Evolutionary conservation across 2,113 vertebrate species (phyloP).

Genomic region (Mystacornis crossleyi): DNA sequence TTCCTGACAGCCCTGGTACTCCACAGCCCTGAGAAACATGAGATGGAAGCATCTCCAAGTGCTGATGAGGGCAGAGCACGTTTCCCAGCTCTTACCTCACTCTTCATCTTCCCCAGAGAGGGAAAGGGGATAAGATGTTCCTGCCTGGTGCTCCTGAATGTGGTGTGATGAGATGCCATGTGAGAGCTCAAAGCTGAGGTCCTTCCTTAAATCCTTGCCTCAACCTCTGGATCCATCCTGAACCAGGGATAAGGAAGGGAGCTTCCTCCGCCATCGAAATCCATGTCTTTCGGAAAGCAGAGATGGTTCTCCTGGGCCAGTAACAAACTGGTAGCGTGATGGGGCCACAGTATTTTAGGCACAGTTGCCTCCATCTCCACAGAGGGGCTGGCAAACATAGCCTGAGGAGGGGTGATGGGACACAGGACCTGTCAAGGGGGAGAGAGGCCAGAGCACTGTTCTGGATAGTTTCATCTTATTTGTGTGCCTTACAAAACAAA

Average conservation of each 20-base stretch:
- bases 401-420: not conserved
- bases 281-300: not conserved
- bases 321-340: not conserved
- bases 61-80: not conserved
- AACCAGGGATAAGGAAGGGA: not conserved
- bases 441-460: constrained; percentile 11
- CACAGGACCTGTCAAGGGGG: not conserved
- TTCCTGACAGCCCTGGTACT: not conserved
- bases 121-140: not conserved
- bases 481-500: constrained; percentile 21
- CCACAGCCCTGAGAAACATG: not conserved
- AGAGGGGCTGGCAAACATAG: not conserved
- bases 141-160: not conserved
- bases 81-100: not conserved
- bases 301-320: not conserved
- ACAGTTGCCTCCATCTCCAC: not conserved
- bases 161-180: not conserved
- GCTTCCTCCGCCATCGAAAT: fast-evolving
- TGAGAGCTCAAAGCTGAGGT: not conserved
- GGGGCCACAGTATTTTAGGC: not conserved
- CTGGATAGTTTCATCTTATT: constrained; percentile 37
- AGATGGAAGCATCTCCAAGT: not conserved
- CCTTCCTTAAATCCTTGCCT: not conserved
- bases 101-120: not conserved
- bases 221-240: not conserved